phyloP scores from a whole-genome alignment of 1,140 invertebrate genomes.

The Atta colombica region DNA sequence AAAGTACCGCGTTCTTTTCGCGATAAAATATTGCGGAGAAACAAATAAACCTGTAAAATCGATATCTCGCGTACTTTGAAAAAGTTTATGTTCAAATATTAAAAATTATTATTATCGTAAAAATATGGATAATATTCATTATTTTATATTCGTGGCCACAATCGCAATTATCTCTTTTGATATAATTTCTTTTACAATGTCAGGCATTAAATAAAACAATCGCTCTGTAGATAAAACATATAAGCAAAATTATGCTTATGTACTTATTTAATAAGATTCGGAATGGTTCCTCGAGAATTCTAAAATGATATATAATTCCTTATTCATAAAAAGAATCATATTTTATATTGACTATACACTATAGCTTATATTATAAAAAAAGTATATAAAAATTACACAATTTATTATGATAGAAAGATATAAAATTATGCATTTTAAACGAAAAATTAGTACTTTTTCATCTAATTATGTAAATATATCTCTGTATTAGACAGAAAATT shows the following conservation, averaged over 20 bases:
- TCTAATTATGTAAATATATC: too few species aligned
- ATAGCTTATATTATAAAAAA: too few species aligned
- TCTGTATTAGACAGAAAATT: too few species aligned
- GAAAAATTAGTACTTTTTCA: too few species aligned
- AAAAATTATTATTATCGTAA: not conserved
- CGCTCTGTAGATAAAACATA: not conserved
- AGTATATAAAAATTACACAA: too few species aligned
- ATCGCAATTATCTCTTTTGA: not conserved
- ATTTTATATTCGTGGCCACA: not conserved
- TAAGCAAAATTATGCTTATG: not conserved
- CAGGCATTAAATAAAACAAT: not conserved
- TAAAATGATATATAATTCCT: not conserved
- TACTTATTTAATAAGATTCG: not conserved
- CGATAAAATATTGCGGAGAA: conserved; percentile 6
- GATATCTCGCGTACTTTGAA: not conserved
- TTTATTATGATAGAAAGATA: too few species aligned
- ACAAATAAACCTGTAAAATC: conserved; percentile 14
- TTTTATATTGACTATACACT: not conserved
- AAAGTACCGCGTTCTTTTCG: conserved; percentile 45
- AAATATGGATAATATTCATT: not conserved
- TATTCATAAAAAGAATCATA: not conserved
- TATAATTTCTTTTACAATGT: not conserved
- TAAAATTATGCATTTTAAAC: too few species aligned
- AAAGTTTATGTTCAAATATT: not conserved
- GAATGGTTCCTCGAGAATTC: not conserved